Conservation (phyloP, 2,797 vertebrate species). For the Crocidura indochinensis region DNA sequence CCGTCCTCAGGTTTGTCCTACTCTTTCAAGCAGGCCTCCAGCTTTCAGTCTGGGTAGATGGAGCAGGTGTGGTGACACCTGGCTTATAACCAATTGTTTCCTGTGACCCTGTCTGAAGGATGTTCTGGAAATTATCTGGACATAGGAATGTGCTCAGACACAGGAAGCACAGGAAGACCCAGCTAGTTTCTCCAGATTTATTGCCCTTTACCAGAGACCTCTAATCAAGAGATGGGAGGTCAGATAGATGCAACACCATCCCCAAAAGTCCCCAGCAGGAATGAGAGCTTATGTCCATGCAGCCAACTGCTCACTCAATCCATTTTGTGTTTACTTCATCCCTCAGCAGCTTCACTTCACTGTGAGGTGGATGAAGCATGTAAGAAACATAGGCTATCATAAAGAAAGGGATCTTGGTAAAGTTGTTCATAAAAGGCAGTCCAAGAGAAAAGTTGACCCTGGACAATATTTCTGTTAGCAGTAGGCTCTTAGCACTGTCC, state of each 20-base stretch:
- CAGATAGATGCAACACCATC: neutral
- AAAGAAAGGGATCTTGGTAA: neutral
- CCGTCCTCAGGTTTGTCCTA: neutral
- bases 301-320: neutral
- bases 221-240: neutral
- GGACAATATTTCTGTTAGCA: neutral
- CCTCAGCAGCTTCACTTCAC: neutral
- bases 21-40: neutral
- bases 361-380: too few relatives aligned
- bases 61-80: neutral
- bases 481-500: neutral
- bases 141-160: neutral
- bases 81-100: too few relatives aligned
- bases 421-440: too few relatives aligned
- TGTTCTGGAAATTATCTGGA: neutral
- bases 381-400: neutral
- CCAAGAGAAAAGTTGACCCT: too few relatives aligned
- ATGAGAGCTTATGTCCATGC: neutral
- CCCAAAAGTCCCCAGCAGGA: neutral
- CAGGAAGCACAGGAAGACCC: neutral
- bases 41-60: fast-evolving
- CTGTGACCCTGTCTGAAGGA: neutral
- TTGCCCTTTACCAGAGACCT: neutral
- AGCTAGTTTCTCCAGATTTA: neutral
- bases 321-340: neutral